These are phyloP conservation scores for Aptenodytes patagonicus DNA, from an alignment of 2,113 vertebrate species.

Conservation along the genomic window DNA sequence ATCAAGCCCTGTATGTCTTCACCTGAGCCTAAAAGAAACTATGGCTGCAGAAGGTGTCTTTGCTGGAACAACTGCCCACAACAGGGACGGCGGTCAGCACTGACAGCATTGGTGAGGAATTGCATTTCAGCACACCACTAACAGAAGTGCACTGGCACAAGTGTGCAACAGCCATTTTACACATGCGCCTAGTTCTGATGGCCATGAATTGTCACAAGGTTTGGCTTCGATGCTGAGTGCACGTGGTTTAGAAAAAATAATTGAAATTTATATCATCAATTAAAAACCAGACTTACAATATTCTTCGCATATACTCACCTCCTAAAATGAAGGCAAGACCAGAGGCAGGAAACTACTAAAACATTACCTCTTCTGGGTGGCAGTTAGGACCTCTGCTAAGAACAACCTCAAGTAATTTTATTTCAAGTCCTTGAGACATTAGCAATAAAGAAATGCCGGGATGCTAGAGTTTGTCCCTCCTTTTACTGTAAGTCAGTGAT, in stretches of 20 bases:
- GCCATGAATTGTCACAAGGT: accelerated
- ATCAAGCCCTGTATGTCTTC: not conserved
- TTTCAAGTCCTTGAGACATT: not conserved
- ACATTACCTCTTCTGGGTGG: accelerated
- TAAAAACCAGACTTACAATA: not conserved
- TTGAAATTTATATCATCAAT: no score
- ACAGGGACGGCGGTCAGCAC: not conserved
- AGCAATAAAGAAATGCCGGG: not conserved
- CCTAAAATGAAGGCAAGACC: not conserved
- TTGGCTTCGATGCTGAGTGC: accelerated
- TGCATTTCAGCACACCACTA: accelerated
- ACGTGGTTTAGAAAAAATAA: not conserved
- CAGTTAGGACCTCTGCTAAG: not conserved
- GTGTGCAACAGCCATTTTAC: accelerated
- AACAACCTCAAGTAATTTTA: not conserved
- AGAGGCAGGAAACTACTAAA: not conserved
- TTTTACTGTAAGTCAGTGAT: not conserved
- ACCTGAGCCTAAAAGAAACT: not conserved
- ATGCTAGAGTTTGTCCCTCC: not conserved
- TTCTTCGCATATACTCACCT: not conserved
- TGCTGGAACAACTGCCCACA: not conserved
- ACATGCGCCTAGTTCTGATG: accelerated
- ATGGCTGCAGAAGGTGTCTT: not conserved
- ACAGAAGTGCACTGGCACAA: accelerated
- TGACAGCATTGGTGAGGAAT: accelerated